Evolutionary conservation across 2,113 vertebrate genomes (phyloP), one percentile per base, ranked within the genome.

Genomic region (Amphiprion percula): DNA sequence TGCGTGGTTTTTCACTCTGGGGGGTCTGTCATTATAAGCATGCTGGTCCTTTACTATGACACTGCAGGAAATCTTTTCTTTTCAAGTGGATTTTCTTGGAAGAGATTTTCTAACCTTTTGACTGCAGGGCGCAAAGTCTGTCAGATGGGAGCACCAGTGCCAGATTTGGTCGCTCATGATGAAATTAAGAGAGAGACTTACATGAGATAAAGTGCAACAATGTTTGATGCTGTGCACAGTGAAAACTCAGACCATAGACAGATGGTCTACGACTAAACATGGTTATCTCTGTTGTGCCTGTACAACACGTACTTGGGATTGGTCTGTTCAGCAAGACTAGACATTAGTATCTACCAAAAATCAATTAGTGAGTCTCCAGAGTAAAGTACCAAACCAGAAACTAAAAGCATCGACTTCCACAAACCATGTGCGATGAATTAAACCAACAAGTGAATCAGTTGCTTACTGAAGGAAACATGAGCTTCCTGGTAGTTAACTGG

Each of bases 221-320:
- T 28, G 33, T 62, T 41, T 21, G 21, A 62, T 62, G 53, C 59
- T 47, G 15, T 30, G 41, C 26, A 15, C n/a, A 44, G 44, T 58
- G 24, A 30, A 58, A 70, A 30, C 46, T 5, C 46, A 47, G 10
- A 24, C 14, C 61, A 21, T 26, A 78, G 58, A 58, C 17, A 41
- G 21, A 65, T 5, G 30, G 28, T 59, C 47, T 10, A 49, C 24
- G 30, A 52, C 54, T 44, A 70, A 79, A 77, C 46, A 68, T n/a
- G 33, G 30, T 83, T 78, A 60, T 52, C 58, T 84, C 60, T 72
- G 62, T 79, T 84, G 68, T 55, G 53, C 26, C 71, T 56, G 44
- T 39, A 47, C 60, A 59, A 75, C 68, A 85, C 60, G 10, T 74
- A 15, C 69, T 69, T 67, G 79, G 77, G 60, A 66, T 66, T 6